Base-by-base conservation (phyloP, 1,140 invertebrate genomes). In the Scaptomyza graminum region DNA sequence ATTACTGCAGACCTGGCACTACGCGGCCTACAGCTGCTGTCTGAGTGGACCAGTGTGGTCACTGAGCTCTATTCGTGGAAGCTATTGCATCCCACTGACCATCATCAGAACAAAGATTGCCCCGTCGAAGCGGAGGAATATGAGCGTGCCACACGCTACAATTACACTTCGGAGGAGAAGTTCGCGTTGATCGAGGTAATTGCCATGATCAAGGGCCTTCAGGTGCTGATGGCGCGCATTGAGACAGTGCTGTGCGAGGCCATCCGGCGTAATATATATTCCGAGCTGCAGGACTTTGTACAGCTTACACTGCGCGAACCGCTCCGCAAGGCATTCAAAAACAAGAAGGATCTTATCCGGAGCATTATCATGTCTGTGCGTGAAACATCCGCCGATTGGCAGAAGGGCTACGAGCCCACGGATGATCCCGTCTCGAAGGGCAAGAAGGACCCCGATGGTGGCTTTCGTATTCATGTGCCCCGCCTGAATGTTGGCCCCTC, bases 11-110 rank as follows among this genome's bases (percentile, higher is more conserved):
- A 99, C 79, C 93, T 99, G 74, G 97, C 98, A 5, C 93, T 99
- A 9, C 93, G 96, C 41, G 99, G 98, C 0, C 92, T 99, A 0
- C 98, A 99, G 88, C 93, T 99, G 41, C 93, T 99, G 4, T 99
- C 98, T 0, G 96, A 97, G 71, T 99, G 99, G 99, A 99, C 98
- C 6, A 97, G 96, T 70, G 97, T 99, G 67, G 97, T 99, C 0
- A 99, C 98, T 4, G 99, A 99, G 93, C 93, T 99, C 74, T 99
- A 99, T 92, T 98, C 97, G 3, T 99, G 98, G 98, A 99, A 99
- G 93, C 93, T 99, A 34, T 93, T 99, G 66, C 98, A 99, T 93
- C 98, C 98, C 6, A 99, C 98, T 2, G 98, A 99, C 93, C 97
- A 98, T 91, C 97, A 98, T 92, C 96, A 97, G 92, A 99, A 99